Evolutionary conservation across 1,140 invertebrate genomes (phyloP).

Genomic region (Anastrepha ludens): DNA sequence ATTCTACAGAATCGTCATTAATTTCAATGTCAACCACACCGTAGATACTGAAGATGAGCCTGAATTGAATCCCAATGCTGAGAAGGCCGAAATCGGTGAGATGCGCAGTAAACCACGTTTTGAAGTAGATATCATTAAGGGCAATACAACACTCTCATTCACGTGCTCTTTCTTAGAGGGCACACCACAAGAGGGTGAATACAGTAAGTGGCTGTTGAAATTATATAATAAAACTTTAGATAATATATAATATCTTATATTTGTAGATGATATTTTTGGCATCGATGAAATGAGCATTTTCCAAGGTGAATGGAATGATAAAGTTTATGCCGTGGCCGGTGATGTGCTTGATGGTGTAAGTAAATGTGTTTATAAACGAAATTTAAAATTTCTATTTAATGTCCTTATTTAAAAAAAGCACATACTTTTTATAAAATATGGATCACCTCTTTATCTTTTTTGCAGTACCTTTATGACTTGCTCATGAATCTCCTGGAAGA

Average conservation of each 20-base stretch:
- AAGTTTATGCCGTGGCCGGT: conserved; percentile 89
- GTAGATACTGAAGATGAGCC: conserved; percentile 85
- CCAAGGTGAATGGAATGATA: conserved; percentile 88
- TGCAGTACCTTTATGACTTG: conserved; percentile 92
- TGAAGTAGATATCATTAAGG: conserved; percentile 86
- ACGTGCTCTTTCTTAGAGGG: conserved; percentile 86
- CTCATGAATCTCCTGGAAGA: conserved; percentile 95
- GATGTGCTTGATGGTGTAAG: conserved; percentile 92
- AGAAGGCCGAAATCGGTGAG: conserved; percentile 84
- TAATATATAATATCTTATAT: not conserved
- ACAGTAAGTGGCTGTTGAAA: conserved; percentile 71
- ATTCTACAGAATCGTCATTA: conserved; percentile 80
- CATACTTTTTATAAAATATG: not conserved
- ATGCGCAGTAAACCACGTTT: conserved; percentile 92
- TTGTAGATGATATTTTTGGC: conserved; percentile 83
- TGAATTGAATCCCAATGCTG: conserved; percentile 79
- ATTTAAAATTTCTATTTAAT: not conserved
- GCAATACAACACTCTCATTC: conserved; percentile 85
- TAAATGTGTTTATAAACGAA: conserved; percentile 58
- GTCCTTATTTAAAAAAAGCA: not conserved
- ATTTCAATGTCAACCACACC: conserved; percentile 92
- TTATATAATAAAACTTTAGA: conserved; percentile 72
- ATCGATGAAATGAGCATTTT: conserved; percentile 92
- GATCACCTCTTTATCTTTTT: conserved; percentile 71
- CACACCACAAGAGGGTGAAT: conserved; percentile 81